Conservation (phyloP, 2,113 vertebrate genomes). For the Zapus hudsonius region DNA sequence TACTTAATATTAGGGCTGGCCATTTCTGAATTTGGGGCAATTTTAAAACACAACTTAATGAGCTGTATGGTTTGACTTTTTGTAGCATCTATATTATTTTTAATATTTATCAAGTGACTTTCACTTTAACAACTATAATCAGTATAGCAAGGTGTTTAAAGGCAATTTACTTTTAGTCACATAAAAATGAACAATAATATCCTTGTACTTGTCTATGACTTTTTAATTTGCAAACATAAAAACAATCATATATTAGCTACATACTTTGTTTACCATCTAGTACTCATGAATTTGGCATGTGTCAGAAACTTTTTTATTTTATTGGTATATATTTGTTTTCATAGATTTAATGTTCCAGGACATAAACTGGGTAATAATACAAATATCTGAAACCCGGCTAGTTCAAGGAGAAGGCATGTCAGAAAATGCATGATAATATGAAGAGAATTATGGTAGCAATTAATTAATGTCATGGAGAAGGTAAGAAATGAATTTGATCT, state of each 20-base stretch:
- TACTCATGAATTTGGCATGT: neutral
- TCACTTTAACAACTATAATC: slow-evolving; percentile 8
- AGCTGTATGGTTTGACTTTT: neutral
- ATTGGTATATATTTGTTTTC: neutral
- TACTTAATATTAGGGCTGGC: neutral
- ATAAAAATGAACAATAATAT: neutral
- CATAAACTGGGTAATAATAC: neutral
- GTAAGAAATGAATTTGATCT: neutral
- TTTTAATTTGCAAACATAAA: slow-evolving; percentile 20
- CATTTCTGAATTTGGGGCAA: neutral
- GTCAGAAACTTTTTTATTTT: neutral
- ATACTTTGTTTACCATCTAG: neutral
- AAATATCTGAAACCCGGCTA: neutral
- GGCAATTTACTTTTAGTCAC: neutral
- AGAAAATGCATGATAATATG: neutral
- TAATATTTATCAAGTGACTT: neutral
- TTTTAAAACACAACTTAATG: neutral
- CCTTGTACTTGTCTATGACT: slow-evolving; percentile 30
- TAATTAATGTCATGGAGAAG: neutral
- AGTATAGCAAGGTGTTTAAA: neutral
- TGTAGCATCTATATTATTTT: neutral
- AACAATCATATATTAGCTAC: neutral
- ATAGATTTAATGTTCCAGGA: neutral
- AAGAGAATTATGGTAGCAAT: slow-evolving; percentile 13
- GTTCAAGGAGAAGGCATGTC: neutral